Percentiles rank a stretch among this genome's conserved stretches.
phyloP scores from a whole-genome alignment of 2,888 invertebrate species.

The Nymphalis urticae region DNA sequence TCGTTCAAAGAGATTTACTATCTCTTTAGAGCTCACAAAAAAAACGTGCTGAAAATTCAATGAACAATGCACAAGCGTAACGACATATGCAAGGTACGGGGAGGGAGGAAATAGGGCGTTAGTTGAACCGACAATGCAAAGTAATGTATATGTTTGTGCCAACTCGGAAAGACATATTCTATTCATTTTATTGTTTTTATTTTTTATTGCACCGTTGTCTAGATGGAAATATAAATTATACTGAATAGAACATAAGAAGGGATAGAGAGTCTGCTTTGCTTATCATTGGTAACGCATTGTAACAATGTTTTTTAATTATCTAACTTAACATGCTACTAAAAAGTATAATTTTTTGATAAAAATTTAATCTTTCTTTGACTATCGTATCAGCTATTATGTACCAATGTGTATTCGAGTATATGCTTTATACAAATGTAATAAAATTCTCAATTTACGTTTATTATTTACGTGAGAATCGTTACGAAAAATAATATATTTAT shows the following conservation, averaged over 20 bases:
- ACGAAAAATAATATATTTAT: too few relatives aligned
- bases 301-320: background rate
- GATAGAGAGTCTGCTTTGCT: too few relatives aligned
- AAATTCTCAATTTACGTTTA: too few relatives aligned
- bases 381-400: too few relatives aligned
- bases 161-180: slow-evolving; percentile 22
- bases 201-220: slow-evolving; percentile 3
- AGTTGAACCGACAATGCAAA: slow-evolving; percentile 47
- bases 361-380: too few relatives aligned
- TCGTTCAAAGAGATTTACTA: slow-evolving; percentile 47
- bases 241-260: background rate
- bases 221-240: background rate
- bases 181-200: slow-evolving; percentile 8
- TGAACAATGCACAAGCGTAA: slow-evolving; percentile 51
- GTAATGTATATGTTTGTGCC: slow-evolving; percentile 46
- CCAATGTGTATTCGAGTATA: too few relatives aligned
- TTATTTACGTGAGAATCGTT: too few relatives aligned
- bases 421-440: too few relatives aligned
- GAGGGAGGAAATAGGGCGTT: slow-evolving; percentile 39
- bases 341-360: too few relatives aligned
- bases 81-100: slow-evolving; percentile 30
- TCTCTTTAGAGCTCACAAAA: slow-evolving; percentile 48
- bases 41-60: slow-evolving; percentile 50
- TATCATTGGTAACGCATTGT: background rate
- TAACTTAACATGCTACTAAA: too few relatives aligned